Evolutionary conservation across 2,113 vertebrate genomes (phyloP).

Genomic region (Irena cyanogastra): DNA sequence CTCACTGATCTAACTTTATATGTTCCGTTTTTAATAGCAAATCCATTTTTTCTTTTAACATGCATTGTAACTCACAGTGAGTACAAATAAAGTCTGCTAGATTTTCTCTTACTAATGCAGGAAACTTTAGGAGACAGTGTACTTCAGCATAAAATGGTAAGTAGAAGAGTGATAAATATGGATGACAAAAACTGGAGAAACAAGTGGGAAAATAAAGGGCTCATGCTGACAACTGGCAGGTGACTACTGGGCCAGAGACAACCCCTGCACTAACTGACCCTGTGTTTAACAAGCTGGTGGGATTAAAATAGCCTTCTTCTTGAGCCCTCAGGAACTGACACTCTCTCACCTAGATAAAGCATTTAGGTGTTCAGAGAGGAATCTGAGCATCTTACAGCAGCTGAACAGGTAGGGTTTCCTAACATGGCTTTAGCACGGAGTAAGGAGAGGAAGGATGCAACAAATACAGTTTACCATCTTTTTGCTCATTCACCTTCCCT

Average conservation of each 20-base stretch:
- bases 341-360: not conserved
- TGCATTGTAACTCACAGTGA: not conserved
- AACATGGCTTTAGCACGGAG: not conserved
- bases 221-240: not conserved
- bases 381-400: not conserved
- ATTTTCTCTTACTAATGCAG: not conserved
- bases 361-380: not conserved
- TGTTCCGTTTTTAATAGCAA: not conserved
- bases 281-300: not conserved
- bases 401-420: not conserved
- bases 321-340: not conserved
- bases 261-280: not conserved
- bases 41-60: not conserved
- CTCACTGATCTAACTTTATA: not conserved
- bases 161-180: not conserved
- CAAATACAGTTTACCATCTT: not conserved
- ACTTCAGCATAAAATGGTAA: not conserved
- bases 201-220: not conserved
- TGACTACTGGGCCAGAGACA: not conserved
- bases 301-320: not conserved
- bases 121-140: not conserved
- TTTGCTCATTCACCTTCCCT: not conserved
- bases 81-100: not conserved
- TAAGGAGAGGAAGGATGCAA: not conserved
- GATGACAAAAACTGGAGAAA: not conserved